Percentiles rank a stretch among this genome's conserved stretches.
Conservation (phyloP, 2,113 vertebrate genomes). For the Nematolebias whitei region DNA sequence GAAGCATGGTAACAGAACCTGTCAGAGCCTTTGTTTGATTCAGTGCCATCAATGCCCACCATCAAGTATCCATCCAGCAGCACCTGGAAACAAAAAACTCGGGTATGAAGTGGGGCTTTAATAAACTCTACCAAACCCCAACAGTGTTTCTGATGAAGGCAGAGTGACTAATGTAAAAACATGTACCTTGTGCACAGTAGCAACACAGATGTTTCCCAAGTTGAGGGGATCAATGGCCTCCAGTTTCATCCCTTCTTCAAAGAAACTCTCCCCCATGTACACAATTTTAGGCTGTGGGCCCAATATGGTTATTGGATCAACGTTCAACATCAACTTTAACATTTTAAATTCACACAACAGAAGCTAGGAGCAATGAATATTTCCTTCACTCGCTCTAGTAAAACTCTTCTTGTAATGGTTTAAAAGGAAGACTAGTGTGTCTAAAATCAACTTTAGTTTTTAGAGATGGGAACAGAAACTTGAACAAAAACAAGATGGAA, state of each 20-base stretch:
- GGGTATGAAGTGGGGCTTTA: too few relatives aligned
- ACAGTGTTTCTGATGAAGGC: background rate
- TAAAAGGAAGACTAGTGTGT: too few relatives aligned
- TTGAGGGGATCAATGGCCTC: conserved; percentile 96
- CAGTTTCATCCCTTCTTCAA: conserved; percentile 93
- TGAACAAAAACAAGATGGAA: too few relatives aligned
- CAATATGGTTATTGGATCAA: too few relatives aligned
- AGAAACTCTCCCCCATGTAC: conserved; percentile 90
- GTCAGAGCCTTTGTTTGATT: conserved; percentile 81
- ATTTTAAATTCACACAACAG: too few relatives aligned
- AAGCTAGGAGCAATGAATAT: too few relatives aligned
- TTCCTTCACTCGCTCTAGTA: too few relatives aligned
- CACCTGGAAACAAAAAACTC: conserved; percentile 74
- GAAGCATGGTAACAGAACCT: conserved; percentile 97
- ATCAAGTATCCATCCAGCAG: conserved; percentile 93
- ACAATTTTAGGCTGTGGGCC: conserved; percentile 86
- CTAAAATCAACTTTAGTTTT: too few relatives aligned
- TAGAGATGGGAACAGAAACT: too few relatives aligned
- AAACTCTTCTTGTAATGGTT: too few relatives aligned
- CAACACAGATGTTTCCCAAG: conserved; percentile 93
- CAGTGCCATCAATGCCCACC: conserved; percentile 89
- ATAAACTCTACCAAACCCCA: background rate
- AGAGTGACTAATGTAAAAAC: background rate
- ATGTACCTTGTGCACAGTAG: conserved; percentile 93
- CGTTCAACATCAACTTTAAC: too few relatives aligned